These are phyloP conservation scores for Drosophila ananassae DNA, from an alignment of 1,140 invertebrate species.

Conservation along the genomic window DNA sequence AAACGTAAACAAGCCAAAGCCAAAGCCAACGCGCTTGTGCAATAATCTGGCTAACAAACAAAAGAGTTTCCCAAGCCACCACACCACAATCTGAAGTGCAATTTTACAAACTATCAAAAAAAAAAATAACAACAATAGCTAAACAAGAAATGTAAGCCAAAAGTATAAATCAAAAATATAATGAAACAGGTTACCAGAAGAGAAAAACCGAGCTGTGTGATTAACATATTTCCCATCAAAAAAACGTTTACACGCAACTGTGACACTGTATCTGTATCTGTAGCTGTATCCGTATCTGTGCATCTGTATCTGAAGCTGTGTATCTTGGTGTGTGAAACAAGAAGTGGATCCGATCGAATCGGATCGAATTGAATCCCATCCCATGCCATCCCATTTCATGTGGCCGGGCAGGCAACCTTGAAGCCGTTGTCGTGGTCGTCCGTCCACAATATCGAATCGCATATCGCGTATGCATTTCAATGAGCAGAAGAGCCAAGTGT, in stretches of 20 bases:
- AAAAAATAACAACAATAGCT: conserved; percentile 3
- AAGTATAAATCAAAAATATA: conserved; percentile 71
- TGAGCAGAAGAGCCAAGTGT: conserved; percentile 41
- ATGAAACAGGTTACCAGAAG: conserved; percentile 73
- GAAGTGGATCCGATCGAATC: conserved; percentile 66
- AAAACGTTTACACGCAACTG: conserved; percentile 60
- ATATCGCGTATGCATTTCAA: conserved; percentile 61
- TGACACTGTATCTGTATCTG: conserved; percentile 9
- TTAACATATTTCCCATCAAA: conserved; percentile 80
- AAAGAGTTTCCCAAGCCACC: conserved; percentile 46
- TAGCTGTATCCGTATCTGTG: conserved; percentile 22
- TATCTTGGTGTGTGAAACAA: conserved; percentile 55
- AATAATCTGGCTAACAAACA: conserved; percentile 41
- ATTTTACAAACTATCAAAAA: conserved; percentile 50
- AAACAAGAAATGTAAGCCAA: conserved; percentile 65
- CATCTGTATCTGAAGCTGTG: conserved; percentile 18
- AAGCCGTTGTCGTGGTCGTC: conserved; percentile 20
- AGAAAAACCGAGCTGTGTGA: conserved; percentile 61
- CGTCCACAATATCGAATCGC: conserved; percentile 54
- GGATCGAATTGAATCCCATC: conserved; percentile 11
- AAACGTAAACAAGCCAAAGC: conserved; percentile 58
- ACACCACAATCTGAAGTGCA: conserved; percentile 56
- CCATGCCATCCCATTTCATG: conserved; percentile 32
- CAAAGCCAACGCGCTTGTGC: conserved; percentile 40
- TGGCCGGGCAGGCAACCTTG: conserved; percentile 62